Percentiles rank a stretch among this genome's conserved stretches.
Evolutionary conservation across 2,113 vertebrate species (phyloP).

Genomic region (Lophotis ruficrista): DNA sequence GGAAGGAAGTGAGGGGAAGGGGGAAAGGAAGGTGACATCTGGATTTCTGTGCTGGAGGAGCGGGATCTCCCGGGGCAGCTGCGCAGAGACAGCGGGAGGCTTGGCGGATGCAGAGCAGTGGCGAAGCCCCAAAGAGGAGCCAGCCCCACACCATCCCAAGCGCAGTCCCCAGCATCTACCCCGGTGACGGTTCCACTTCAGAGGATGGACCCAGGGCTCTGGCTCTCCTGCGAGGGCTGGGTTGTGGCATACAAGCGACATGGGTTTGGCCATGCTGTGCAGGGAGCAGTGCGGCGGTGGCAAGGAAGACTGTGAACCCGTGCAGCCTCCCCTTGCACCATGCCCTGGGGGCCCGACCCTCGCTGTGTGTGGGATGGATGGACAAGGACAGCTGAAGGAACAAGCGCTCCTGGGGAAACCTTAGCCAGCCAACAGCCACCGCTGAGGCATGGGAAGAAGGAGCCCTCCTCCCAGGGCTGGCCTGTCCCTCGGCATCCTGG

Average conservation of each 20-base stretch:
- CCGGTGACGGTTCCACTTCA: fast-evolving
- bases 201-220: background rate
- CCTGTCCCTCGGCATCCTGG: background rate
- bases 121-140: background rate
- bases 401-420: background rate
- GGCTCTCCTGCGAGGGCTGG: background rate
- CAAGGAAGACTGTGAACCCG: fast-evolving
- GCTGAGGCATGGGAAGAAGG: background rate
- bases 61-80: fast-evolving
- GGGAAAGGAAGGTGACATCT: constrained; percentile 51
- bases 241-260: fast-evolving
- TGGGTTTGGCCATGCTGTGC: background rate
- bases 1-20: constrained; percentile 35
- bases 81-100: fast-evolving
- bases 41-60: background rate
- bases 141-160: fast-evolving
- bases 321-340: background rate
- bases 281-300: background rate
- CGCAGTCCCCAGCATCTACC: background rate
- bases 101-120: background rate
- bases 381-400: constrained; percentile 36
- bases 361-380: fast-evolving
- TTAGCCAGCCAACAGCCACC: background rate
- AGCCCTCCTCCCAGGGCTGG: background rate
- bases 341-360: fast-evolving